phyloP scores from a whole-genome alignment of 1,140 invertebrate genomes.

The Nephila pilipes region DNA sequence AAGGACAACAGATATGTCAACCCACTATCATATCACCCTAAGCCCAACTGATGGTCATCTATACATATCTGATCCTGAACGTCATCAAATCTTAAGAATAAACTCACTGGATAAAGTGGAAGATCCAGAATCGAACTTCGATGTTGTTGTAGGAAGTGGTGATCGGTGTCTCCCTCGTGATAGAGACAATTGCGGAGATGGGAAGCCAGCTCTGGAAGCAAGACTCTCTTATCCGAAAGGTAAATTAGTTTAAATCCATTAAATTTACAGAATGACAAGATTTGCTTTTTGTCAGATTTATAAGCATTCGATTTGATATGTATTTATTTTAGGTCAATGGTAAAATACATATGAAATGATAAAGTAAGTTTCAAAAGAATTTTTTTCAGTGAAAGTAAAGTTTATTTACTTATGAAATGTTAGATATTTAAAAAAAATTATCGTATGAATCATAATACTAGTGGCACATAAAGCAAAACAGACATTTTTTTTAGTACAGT shows the following conservation, averaged over 20 bases:
- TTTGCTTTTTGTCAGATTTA: not conserved
- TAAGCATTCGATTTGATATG: too few species aligned
- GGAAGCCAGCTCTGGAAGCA: slow-evolving; percentile 93
- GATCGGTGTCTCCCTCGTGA: slow-evolving; percentile 96
- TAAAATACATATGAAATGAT: too few species aligned
- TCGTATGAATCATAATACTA: too few species aligned
- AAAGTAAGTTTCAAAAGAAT: too few species aligned
- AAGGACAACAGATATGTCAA: slow-evolving; percentile 94
- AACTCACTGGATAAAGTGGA: slow-evolving; percentile 84
- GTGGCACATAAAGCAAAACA: too few species aligned
- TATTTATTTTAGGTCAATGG: too few species aligned
- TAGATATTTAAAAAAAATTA: too few species aligned
- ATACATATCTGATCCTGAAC: slow-evolving; percentile 97
- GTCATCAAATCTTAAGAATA: slow-evolving; percentile 94
- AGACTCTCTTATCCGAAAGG: slow-evolving; percentile 97
- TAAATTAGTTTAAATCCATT: slow-evolving; percentile 76
- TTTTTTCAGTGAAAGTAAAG: too few species aligned
- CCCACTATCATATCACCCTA: slow-evolving; percentile 96
- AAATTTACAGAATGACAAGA: not conserved
- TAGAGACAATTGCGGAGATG: slow-evolving; percentile 96
- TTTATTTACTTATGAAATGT: too few species aligned
- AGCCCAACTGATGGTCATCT: slow-evolving; percentile 95
- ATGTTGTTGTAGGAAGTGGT: slow-evolving; percentile 88
- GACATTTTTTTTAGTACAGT: too few species aligned
- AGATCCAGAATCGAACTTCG: slow-evolving; percentile 78